phyloP scores from a whole-genome alignment of 2,888 invertebrate species.

The Stegana nigrithorax region DNA sequence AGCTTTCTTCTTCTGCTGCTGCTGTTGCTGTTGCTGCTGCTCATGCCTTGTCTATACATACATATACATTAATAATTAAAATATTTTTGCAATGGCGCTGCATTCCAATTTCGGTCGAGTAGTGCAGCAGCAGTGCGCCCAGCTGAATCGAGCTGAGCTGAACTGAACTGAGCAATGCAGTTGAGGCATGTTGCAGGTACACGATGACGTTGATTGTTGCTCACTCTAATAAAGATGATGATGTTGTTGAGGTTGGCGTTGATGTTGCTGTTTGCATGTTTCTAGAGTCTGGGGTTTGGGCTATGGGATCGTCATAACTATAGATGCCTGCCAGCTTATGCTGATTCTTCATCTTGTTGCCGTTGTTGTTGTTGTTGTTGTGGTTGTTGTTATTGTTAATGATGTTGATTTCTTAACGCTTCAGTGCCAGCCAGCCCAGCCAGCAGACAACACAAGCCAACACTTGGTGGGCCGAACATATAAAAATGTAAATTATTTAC shows the following conservation, averaged over 20 bases:
- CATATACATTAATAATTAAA: slow-evolving; percentile 59
- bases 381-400: slow-evolving; percentile 35
- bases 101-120: slow-evolving; percentile 43
- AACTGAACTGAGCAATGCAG: no score
- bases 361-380: slow-evolving; percentile 19
- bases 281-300: slow-evolving; percentile 17
- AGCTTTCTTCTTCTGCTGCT: not conserved
- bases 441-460: slow-evolving; percentile 10
- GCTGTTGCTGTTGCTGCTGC: slow-evolving; percentile 25
- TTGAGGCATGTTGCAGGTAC: no score
- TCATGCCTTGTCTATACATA: no score
- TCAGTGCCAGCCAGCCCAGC: slow-evolving; percentile 28
- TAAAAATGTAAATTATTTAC: slow-evolving; percentile 49
- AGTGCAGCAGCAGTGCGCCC: slow-evolving; percentile 8
- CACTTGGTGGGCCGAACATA: slow-evolving; percentile 4
- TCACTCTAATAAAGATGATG: slow-evolving; percentile 37
- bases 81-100: slow-evolving; percentile 46
- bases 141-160: not conserved
- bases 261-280: slow-evolving; percentile 19
- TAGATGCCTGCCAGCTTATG: not conserved
- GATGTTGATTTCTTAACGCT: slow-evolving; percentile 42
- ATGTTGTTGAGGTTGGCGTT: slow-evolving; percentile 34
- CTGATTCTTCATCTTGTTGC: slow-evolving; percentile 8
- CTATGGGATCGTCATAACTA: slow-evolving; percentile 1
- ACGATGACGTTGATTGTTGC: slow-evolving; percentile 14